These are phyloP conservation scores for Philopotamus ludificatus DNA, from an alignment of 1,140 invertebrate genomes.

Conservation along the genomic window DNA sequence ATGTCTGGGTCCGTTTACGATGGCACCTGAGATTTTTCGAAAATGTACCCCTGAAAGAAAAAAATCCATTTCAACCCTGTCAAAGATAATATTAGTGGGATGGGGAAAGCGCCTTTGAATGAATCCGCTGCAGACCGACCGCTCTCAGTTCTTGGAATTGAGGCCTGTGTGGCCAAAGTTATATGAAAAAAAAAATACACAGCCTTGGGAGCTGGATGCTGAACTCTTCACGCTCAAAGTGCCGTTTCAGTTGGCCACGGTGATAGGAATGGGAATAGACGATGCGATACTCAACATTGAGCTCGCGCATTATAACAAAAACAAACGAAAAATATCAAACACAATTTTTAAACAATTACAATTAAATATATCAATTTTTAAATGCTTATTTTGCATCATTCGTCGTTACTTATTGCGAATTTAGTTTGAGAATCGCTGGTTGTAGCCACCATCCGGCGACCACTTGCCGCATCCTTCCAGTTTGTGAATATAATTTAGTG, in stretches of 20 bases:
- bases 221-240: conserved; percentile 8
- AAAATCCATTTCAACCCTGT: conserved; percentile 20
- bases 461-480: not conserved
- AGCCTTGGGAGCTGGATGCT: conserved; percentile 22
- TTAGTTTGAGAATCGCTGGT: too few species aligned
- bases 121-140: conserved; percentile 28
- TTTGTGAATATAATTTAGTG: conserved; percentile 33
- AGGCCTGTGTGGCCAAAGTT: conserved; percentile 37
- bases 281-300: too few species aligned
- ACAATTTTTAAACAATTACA: too few species aligned
- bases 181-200: conserved; percentile 31
- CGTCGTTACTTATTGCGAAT: too few species aligned
- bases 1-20: too few species aligned
- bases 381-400: too few species aligned
- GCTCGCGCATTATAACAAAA: too few species aligned
- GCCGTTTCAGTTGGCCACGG: not conserved
- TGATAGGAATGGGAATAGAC: conserved; percentile 14
- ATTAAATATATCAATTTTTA: too few species aligned
- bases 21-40: too few species aligned
- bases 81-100: conserved; percentile 33
- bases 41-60: conserved; percentile 1
- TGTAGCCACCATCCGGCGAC: not conserved
- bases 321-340: too few species aligned
- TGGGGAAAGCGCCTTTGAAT: conserved; percentile 36
- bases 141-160: conserved; percentile 31